Base-by-base conservation (phyloP, 2,113 vertebrate genomes). In the Malurus alboscapulatus region DNA sequence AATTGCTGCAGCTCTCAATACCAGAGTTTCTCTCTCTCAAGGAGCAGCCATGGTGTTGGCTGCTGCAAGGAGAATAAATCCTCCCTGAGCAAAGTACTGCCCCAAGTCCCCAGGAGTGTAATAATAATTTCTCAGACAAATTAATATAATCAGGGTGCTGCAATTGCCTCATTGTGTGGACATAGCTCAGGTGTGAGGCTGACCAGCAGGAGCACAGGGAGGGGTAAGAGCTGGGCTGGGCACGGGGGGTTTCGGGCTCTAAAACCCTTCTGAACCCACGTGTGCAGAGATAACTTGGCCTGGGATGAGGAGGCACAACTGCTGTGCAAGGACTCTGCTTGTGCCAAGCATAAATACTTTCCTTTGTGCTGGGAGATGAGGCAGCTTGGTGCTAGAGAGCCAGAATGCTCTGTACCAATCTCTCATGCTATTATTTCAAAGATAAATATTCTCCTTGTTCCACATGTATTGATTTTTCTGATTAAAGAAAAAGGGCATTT, bases 61-160 rank as follows among this genome's bases (percentile, higher is more conserved):
- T 97, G 95, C 89, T 94, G 78, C 95, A 66, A 83, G 94, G 85
- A 90, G 66, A 95, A 79, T 87, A 93, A 93, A 90, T 71, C 72
- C 86, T 87, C 84, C 82, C 45, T 55, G 85, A 91, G 94, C 20
- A 9, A 66, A 36, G 55, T 61, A 58, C 54, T 69, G 75, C 74
- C 32, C 47, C 51, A 29, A 9, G 48, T 36, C 26, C 34, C 55
- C 67, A 36, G 19, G 58, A 57, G 36, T 2, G 76, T 44, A n/a
- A 74, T 19, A 44, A 53, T 50, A 25, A 87, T 77, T 84, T 74
- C 73, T 53, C 53, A 68, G 66, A 53, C 17, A 63, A 66, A 84
- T 59, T 50, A 63, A 54, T 71, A 14, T 11, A 30, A 67, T 63
- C 34, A 36, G 44, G 48, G 48, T 81, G 38, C 68, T 51, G 18